These are phyloP conservation scores for Eulacestoma nigropectus DNA, from an alignment of 2,113 vertebrate species.

Conservation along the genomic window DNA sequence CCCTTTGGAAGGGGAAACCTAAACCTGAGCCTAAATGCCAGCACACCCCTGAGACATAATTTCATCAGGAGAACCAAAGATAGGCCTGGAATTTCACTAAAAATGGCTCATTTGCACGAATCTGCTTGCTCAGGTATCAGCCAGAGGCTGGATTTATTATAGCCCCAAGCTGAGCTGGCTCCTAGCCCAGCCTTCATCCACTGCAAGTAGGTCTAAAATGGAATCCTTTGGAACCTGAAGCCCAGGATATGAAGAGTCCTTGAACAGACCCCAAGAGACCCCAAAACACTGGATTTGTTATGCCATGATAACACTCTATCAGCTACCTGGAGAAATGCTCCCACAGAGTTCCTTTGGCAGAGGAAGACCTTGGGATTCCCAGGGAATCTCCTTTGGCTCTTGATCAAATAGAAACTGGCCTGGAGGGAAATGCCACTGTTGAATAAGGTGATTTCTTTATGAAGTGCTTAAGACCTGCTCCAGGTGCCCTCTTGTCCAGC, in stretches of 20 bases:
- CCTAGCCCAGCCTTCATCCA: neutral
- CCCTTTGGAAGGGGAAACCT: neutral
- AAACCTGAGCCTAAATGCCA: neutral
- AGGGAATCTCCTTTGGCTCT: neutral
- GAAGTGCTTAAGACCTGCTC: neutral
- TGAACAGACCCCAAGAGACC: neutral
- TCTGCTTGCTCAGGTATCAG: neutral
- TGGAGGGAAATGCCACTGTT: fast-evolving
- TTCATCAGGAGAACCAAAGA: neutral
- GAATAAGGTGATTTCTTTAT: neutral
- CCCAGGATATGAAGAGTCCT: neutral
- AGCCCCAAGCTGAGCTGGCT: neutral
- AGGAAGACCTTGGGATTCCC: neutral
- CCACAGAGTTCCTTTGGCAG: neutral
- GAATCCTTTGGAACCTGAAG: neutral
- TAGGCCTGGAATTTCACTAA: neutral
- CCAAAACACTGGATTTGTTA: neutral
- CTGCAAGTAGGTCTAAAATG: neutral
- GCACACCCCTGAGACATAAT: neutral
- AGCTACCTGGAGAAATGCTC: neutral
- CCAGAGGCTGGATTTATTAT: neutral
- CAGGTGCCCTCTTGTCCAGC: neutral
- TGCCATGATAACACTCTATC: neutral
- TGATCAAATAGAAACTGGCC: neutral
- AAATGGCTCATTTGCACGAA: neutral